phyloP scores from a whole-genome alignment of 2,797 vertebrate genomes.

The Phataginus tricuspis region DNA sequence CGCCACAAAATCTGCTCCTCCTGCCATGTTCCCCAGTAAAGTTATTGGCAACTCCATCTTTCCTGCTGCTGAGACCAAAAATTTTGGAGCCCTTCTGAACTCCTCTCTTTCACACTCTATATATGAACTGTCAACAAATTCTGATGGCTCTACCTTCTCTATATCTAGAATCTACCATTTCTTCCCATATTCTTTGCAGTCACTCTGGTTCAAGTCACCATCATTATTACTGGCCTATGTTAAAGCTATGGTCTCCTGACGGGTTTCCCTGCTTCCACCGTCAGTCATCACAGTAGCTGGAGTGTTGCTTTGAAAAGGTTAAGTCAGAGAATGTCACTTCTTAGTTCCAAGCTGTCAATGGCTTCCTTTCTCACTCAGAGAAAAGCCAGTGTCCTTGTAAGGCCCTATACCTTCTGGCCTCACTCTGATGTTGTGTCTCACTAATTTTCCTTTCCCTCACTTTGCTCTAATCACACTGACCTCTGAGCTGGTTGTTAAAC shows the following conservation, averaged over 20 bases:
- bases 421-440: not conserved
- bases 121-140: not conserved
- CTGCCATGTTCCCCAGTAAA: not conserved
- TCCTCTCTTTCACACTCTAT: not conserved
- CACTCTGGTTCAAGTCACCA: not conserved
- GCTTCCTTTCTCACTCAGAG: not conserved
- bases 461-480: not conserved
- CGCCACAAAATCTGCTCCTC: not conserved
- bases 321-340: not conserved
- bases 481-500: not conserved
- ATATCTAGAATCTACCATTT: not conserved
- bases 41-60: not conserved
- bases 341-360: not conserved
- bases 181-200: not conserved
- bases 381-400: not conserved
- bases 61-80: not conserved
- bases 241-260: not conserved
- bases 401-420: not conserved
- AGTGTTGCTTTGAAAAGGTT: not conserved
- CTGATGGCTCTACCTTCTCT: not conserved
- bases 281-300: not conserved
- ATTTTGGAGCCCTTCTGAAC: not conserved
- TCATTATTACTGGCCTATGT: not conserved
- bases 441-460: not conserved
- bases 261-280: not conserved